phyloP scores from a whole-genome alignment of 2,113 vertebrate species.

The Calyptomena viridis region DNA sequence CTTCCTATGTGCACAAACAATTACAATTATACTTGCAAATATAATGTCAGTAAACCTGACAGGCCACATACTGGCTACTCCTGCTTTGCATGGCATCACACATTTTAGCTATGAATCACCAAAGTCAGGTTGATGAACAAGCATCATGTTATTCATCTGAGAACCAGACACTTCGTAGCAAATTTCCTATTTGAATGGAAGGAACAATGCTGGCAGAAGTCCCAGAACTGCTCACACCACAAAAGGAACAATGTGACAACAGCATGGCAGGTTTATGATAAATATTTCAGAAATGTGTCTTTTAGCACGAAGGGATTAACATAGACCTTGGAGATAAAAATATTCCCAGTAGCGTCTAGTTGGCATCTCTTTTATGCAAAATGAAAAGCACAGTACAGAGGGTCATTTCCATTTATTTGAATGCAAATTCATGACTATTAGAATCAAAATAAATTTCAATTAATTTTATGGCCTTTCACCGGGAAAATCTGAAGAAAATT shows the following conservation, averaged over 20 bases:
- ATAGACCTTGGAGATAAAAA: slow-evolving; percentile 6
- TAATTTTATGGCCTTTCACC: neutral
- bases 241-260: slow-evolving; percentile 20
- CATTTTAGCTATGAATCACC: neutral
- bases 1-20: neutral
- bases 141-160: neutral
- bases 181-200: neutral
- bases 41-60: neutral
- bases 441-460: neutral
- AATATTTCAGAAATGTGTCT: slow-evolving; percentile 35
- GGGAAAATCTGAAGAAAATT: neutral
- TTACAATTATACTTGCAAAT: slow-evolving; percentile 45
- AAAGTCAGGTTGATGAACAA: slow-evolving; percentile 10
- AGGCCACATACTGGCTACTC: neutral
- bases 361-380: neutral
- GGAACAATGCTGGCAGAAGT: slow-evolving; percentile 41
- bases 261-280: slow-evolving; percentile 31
- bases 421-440: neutral
- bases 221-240: slow-evolving; percentile 27
- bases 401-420: neutral
- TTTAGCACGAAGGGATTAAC: slow-evolving; percentile 15
- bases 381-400: neutral
- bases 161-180: neutral
- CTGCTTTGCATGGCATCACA: neutral
- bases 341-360: neutral